Percentiles rank a stretch among this genome's conserved stretches.
These are phyloP conservation scores for Anguilla megastoma DNA, from an alignment of 2,797 vertebrate species.

Conservation along the genomic window DNA sequence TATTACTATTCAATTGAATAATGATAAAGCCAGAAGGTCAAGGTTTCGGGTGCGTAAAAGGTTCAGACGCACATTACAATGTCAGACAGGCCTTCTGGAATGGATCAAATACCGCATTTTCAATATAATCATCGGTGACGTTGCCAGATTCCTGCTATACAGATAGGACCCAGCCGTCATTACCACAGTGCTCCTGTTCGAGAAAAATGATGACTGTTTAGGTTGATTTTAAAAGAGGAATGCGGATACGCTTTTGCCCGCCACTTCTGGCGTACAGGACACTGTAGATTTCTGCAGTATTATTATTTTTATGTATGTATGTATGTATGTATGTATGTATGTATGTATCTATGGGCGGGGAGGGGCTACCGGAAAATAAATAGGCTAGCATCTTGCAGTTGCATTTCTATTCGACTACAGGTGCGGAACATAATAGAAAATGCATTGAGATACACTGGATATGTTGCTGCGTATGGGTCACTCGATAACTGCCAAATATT, in stretches of 20 bases:
- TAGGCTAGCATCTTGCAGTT: background rate
- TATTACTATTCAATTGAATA: background rate
- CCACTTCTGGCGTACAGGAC: too few species aligned
- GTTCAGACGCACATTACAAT: background rate
- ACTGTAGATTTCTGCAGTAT: too few species aligned
- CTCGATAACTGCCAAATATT: background rate
- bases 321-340: too few species aligned
- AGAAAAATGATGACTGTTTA: background rate
- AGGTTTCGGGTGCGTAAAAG: background rate
- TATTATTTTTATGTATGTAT: too few species aligned
- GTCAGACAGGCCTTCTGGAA: conserved; percentile 1
- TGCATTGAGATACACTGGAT: background rate
- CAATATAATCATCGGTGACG: background rate
- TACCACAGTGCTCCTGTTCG: background rate
- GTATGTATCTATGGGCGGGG: too few species aligned
- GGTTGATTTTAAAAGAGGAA: background rate
- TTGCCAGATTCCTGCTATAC: background rate
- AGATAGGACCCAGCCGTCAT: background rate
- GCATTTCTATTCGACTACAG: background rate
- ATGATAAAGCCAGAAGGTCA: background rate
- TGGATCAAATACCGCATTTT: conserved; percentile 5
- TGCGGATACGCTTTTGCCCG: background rate
- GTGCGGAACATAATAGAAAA: background rate
- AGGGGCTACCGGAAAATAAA: too few species aligned
- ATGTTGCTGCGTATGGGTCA: background rate